Evolutionary conservation across 2,113 vertebrate genomes (phyloP).

Genomic region (Colinus virginianus): DNA sequence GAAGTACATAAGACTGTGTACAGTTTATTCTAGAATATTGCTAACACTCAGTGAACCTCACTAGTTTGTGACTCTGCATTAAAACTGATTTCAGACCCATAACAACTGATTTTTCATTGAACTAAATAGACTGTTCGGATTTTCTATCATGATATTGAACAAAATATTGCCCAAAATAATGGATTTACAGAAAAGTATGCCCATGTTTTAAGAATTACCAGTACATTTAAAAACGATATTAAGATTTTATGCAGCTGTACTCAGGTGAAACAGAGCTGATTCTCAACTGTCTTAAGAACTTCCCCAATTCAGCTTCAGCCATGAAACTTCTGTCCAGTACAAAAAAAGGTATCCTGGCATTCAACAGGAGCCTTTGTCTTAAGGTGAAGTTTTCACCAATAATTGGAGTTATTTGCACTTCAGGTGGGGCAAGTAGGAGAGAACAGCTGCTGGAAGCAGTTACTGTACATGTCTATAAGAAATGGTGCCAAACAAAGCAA

Average conservation of each 20-base stretch:
- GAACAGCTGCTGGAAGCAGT: background rate
- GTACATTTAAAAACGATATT: background rate
- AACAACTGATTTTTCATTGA: background rate
- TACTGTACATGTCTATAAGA: background rate
- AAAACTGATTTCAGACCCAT: background rate
- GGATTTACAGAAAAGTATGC: background rate
- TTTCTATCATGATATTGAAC: background rate
- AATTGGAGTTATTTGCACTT: background rate
- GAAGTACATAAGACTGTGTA: background rate
- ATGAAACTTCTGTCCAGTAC: background rate
- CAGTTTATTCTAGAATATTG: background rate
- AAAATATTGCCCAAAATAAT: background rate
- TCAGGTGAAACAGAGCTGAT: background rate
- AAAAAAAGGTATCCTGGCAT: background rate
- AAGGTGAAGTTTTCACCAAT: accelerated
- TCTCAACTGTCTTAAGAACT: background rate
- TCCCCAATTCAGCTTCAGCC: background rate
- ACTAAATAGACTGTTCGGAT: background rate
- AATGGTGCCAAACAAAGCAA: background rate
- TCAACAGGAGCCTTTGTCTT: background rate
- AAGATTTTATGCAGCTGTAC: background rate
- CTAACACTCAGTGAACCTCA: background rate
- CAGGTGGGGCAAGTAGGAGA: background rate
- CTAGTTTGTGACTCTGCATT: background rate
- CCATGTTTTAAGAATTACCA: background rate